Conservation (phyloP, 37 sponge, comb jelly and placozoan species). For the Bolinopsis microptera region DNA sequence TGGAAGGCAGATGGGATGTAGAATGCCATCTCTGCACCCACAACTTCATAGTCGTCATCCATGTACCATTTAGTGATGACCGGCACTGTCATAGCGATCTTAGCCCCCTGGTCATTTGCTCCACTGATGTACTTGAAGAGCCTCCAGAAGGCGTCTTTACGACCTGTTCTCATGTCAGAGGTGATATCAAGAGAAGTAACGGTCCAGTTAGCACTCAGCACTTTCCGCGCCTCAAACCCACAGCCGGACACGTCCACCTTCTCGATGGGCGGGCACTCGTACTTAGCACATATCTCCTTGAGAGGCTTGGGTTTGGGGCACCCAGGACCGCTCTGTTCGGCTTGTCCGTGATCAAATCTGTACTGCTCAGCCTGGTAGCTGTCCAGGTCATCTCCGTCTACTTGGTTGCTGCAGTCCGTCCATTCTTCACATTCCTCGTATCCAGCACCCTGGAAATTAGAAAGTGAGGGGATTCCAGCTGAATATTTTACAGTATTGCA, state of each 20-base stretch:
- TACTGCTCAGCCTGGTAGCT: neutral
- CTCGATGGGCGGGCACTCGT: neutral
- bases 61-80: neutral
- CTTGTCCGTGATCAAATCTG: neutral
- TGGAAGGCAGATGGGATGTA: constrained; percentile 13
- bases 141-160: neutral
- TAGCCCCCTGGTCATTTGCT: neutral
- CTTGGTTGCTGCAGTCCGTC: neutral
- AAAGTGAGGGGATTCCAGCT: no score
- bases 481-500: no score
- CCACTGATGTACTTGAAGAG: constrained; percentile 48
- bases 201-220: neutral
- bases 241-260: neutral
- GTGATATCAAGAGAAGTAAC: neutral
- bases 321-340: neutral
- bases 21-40: neutral
- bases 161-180: neutral
- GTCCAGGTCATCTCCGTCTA: neutral
- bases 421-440: constrained; percentile 41
- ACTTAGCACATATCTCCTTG: neutral
- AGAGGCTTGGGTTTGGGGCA: neutral
- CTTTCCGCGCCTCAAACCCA: neutral
- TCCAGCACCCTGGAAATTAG: no score
- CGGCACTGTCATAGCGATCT: constrained; percentile 33
- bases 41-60: neutral